Evolutionary conservation across 2,113 vertebrate species (phyloP).

Genomic region (Tachysurus fulvidraco): DNA sequence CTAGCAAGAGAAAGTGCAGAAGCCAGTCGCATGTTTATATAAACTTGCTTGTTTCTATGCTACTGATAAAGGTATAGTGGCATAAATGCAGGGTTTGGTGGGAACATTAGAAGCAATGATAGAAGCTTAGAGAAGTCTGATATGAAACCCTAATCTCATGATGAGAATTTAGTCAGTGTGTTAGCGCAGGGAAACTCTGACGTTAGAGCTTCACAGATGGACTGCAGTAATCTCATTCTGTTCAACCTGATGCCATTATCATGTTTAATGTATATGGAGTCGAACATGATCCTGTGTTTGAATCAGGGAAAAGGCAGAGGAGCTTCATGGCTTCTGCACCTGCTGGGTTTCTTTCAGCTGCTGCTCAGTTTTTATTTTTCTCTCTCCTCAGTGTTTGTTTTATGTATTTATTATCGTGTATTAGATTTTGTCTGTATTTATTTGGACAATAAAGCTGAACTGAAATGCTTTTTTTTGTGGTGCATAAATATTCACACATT

Average conservation of each 20-base stretch:
- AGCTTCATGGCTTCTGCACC: background rate
- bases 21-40: background rate
- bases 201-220: background rate
- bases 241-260: background rate
- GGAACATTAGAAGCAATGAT: background rate
- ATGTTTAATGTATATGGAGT: constrained; percentile 13
- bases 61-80: background rate
- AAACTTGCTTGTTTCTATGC: background rate
- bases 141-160: background rate
- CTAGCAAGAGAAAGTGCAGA: background rate
- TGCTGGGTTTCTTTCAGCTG: background rate
- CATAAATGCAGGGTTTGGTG: background rate
- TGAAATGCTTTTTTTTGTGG: background rate
- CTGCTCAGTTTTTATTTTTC: background rate
- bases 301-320: background rate
- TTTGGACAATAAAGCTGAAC: constrained; percentile 3
- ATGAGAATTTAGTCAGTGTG: background rate
- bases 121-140: background rate
- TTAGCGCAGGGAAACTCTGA: constrained; percentile 8
- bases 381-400: background rate
- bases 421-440: background rate
- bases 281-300: background rate
- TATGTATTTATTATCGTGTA: background rate
- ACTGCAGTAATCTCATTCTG: background rate
- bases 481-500: background rate